A percentile compares a stretch with the other conserved stretches of the same genome.
phyloP scores from a whole-genome alignment of 2,113 vertebrate genomes.

The Scatophagus argus region DNA sequence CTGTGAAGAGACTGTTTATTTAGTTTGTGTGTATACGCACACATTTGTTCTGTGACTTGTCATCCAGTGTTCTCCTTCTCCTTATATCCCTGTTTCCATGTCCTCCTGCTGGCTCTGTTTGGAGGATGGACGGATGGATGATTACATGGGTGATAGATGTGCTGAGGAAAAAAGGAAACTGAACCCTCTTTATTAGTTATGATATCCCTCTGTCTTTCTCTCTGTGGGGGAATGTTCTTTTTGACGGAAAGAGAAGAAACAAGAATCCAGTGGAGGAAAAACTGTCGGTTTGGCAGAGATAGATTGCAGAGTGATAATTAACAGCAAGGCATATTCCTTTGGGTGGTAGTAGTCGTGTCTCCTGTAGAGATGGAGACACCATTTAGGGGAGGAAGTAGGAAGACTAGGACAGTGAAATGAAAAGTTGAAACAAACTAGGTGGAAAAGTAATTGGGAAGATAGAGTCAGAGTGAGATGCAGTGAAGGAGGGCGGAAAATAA shows the following conservation, averaged over 20 bases:
- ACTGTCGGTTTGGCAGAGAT: conserved; percentile 26
- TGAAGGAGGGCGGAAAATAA: neutral
- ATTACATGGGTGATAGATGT: no score
- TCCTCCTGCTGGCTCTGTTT: conserved; percentile 28
- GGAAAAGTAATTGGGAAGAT: conserved; percentile 5
- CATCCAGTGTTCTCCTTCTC: conserved; percentile 31
- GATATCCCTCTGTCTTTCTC: conserved; percentile 34
- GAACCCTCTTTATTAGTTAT: conserved; percentile 53
- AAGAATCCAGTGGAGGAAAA: conserved; percentile 22
- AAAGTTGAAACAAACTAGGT: conserved; percentile 28
- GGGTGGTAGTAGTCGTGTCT: conserved; percentile 33
- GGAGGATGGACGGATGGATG: conserved; percentile 28
- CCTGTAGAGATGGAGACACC: conserved; percentile 55
- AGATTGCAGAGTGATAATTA: conserved; percentile 68
- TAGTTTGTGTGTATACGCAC: conserved; percentile 32
- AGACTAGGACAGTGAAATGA: conserved; percentile 38
- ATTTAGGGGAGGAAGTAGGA: conserved; percentile 9
- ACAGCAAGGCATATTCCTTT: conserved; percentile 35
- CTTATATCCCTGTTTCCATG: conserved; percentile 40
- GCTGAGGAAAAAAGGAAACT: conserved; percentile 11
- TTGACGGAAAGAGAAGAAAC: conserved; percentile 23
- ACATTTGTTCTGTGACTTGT: conserved; percentile 52
- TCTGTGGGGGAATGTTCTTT: conserved; percentile 39
- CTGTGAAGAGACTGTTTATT: conserved; percentile 54
- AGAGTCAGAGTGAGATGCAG: neutral